These are phyloP conservation scores for Drosophila mercatorum DNA, from an alignment of 2,888 invertebrate genomes.

Conservation along the genomic window DNA sequence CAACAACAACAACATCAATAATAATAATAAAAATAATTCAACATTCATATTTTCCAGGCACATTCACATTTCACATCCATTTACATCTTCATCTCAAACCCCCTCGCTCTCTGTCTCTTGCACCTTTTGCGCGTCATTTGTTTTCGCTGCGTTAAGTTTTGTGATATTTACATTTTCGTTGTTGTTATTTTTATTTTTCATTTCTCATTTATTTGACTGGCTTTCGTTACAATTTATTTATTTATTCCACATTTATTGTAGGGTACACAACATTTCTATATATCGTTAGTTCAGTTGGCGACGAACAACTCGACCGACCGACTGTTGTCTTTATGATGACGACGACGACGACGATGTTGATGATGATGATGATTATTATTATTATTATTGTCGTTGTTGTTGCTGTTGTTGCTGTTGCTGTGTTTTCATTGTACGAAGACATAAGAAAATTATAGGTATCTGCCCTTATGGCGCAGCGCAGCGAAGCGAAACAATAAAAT, in stretches of 20 bases:
- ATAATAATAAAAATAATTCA: constrained; percentile 21
- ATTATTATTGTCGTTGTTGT: constrained; percentile 40
- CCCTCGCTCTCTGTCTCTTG: background rate
- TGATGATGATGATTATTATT: constrained; percentile 21
- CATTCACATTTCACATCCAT: constrained; percentile 47
- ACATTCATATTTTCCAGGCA: constrained; percentile 27
- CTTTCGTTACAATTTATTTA: constrained; percentile 79
- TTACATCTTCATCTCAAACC: constrained; percentile 39
- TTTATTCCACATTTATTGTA: constrained; percentile 77
- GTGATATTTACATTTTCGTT: constrained; percentile 62
- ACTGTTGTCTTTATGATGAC: constrained; percentile 76
- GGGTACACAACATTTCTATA: constrained; percentile 62
- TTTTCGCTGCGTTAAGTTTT: constrained; percentile 54
- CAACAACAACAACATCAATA: background rate
- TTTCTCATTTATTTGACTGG: constrained; percentile 77
- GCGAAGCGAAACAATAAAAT: constrained; percentile 82
- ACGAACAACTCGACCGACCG: constrained; percentile 52
- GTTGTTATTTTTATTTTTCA: constrained; percentile 67
- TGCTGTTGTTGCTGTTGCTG: constrained; percentile 31
- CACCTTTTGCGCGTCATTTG: constrained; percentile 54
- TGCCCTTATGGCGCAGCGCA: constrained; percentile 80
- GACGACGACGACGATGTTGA: constrained; percentile 36
- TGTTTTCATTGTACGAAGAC: constrained; percentile 77
- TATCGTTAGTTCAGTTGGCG: constrained; percentile 75
- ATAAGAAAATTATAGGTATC: constrained; percentile 81